phyloP scores from a whole-genome alignment of 2,113 vertebrate genomes.

The Morone chrysops region DNA sequence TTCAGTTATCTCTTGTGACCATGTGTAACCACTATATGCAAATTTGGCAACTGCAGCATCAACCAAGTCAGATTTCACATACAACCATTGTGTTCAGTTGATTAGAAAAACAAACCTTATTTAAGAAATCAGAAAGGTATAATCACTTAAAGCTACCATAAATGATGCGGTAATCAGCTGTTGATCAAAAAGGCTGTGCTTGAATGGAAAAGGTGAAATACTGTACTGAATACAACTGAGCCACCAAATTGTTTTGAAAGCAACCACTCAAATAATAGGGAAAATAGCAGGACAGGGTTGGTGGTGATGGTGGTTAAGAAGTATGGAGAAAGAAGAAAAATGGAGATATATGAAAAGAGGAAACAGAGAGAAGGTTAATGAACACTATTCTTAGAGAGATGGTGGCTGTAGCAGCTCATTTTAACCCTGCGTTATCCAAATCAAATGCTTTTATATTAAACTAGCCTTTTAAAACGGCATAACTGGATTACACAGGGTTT shows the following conservation, averaged over 20 bases:
- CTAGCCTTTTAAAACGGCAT: not conserved
- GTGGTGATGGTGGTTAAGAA: not conserved
- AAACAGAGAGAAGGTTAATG: conserved; percentile 49
- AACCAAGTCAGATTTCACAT: too few relatives aligned
- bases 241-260: not conserved
- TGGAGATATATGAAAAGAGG: not conserved
- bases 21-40: not conserved
- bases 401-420: conserved; percentile 2
- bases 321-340: not conserved
- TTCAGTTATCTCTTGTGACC: not conserved
- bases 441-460: conserved; percentile 1
- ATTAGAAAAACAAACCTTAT: not conserved
- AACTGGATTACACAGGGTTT: conserved; percentile 30
- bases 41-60: not conserved
- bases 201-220: not conserved
- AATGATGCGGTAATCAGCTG: too few relatives aligned
- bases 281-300: not conserved
- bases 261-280: not conserved
- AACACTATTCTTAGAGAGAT: conserved; percentile 44
- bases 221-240: not conserved
- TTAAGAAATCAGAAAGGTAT: too few relatives aligned
- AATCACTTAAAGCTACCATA: too few relatives aligned
- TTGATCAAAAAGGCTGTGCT: too few relatives aligned
- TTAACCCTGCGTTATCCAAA: conserved; percentile 17
- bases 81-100: not conserved